phyloP scores from a whole-genome alignment of 2,797 vertebrate species.

The Clarias laeviceps region DNA sequence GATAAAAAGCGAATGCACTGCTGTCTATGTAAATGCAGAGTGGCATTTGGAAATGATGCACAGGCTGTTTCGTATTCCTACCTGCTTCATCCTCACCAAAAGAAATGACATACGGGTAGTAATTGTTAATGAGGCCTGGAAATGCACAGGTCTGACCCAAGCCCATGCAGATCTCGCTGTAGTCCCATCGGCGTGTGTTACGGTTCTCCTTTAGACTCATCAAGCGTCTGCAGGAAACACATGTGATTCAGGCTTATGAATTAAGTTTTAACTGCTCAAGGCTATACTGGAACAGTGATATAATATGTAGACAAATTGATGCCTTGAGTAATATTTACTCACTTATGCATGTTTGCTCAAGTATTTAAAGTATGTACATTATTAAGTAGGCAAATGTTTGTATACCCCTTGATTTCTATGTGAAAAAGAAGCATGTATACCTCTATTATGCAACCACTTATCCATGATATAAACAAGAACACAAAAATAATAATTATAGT shows the following conservation, averaged over 20 bases:
- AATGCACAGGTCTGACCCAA: conserved; percentile 86
- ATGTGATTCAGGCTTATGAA: neutral
- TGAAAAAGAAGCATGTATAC: no score
- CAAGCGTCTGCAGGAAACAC: conserved; percentile 76
- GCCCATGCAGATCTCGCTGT: conserved; percentile 94
- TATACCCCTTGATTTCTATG: neutral
- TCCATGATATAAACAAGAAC: no score
- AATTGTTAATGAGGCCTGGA: conserved; percentile 93
- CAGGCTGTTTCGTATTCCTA: conserved; percentile 57
- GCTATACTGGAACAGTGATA: neutral
- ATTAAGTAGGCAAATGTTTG: neutral
- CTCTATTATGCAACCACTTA: no score
- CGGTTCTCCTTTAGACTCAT: conserved; percentile 89
- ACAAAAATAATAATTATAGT: no score
- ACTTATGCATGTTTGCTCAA: neutral
- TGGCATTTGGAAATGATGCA: neutral
- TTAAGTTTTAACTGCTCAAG: neutral
- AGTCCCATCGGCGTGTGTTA: conserved; percentile 78
- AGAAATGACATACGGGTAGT: conserved; percentile 91
- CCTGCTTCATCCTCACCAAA: conserved; percentile 95
- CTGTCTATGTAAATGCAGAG: neutral
- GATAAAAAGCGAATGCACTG: neutral
- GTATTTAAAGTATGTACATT: neutral
- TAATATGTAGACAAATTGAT: neutral
- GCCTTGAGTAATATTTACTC: neutral